phyloP scores from a whole-genome alignment of 2,797 vertebrate species.

The Protosalanx chinensis region DNA sequence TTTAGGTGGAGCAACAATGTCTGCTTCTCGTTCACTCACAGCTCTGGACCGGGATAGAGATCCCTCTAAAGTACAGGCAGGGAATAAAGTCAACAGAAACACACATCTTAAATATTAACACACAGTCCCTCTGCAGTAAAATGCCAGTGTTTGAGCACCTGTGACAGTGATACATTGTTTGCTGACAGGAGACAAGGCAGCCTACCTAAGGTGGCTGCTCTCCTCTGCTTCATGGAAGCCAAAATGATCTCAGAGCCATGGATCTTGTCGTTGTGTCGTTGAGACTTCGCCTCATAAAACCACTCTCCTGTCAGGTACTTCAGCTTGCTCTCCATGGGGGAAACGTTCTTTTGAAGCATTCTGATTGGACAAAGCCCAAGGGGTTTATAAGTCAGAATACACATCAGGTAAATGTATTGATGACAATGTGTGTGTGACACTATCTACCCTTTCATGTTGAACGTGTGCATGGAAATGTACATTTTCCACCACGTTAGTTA shows the following conservation, averaged over 20 bases:
- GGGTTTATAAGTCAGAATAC: not conserved
- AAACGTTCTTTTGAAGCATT: slow-evolving; percentile 72
- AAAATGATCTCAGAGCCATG: slow-evolving; percentile 92
- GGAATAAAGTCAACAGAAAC: not conserved
- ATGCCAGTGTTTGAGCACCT: not conserved
- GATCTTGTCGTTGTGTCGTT: slow-evolving; percentile 88
- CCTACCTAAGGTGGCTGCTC: slow-evolving; percentile 72
- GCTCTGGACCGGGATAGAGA: slow-evolving; percentile 41
- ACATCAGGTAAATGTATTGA: not conserved
- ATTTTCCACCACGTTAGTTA: slow-evolving; percentile 8
- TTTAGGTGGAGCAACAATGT: slow-evolving; percentile 48
- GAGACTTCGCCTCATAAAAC: slow-evolving; percentile 95
- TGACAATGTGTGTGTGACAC: not conserved
- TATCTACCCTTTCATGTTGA: slow-evolving; percentile 2
- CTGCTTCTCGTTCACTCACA: slow-evolving; percentile 33
- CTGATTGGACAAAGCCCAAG: slow-evolving; percentile 58
- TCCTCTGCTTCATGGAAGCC: slow-evolving; percentile 87
- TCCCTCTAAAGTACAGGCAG: slow-evolving; percentile 45
- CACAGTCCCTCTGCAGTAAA: not conserved
- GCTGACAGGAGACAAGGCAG: not conserved
- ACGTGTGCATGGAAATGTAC: not conserved
- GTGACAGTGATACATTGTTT: not conserved
- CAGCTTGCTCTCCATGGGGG: slow-evolving; percentile 71
- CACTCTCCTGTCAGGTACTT: slow-evolving; percentile 94
- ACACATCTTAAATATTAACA: not conserved